Base-by-base conservation (phyloP, 2,113 vertebrate genomes). In the Loxodonta africana region DNA sequence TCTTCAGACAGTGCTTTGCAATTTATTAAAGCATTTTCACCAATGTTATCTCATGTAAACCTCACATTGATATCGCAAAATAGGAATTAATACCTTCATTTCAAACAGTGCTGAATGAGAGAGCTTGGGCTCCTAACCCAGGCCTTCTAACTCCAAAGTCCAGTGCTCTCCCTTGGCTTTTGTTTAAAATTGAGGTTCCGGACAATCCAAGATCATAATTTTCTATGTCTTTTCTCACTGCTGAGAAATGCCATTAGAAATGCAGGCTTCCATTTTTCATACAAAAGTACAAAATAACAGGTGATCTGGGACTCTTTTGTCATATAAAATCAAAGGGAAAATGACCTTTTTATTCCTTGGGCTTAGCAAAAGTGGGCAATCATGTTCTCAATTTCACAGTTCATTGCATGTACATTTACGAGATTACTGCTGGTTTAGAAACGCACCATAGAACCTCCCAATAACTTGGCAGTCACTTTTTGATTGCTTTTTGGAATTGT, bases 371-470 rank as follows among this genome's bases (percentile, higher is more conserved):
- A 33, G 60, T 57, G 96, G 91, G n/a, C 90, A 91, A 80, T 83
- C 90, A 4, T 96, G 87, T 92, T 93, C 95, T 95, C 96, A 97
- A 96, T 98, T 96, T 97, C 97, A 96, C 92, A 92, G 97, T 90
- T 97, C 96, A 71, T 88, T 41, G 84, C 81, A 0, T 0, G 41
- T 78, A 41, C 90, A 48, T 92, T 94, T 90, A 96, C 97, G 92
- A 95, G 95, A 97, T 94, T 95, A 92, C 93, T 3, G 5, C 84
- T 74, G 81, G 77, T 76, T 96, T 95, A 95, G 87, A 85, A 95
- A 82, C 0, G 33, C 78, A 71, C 88, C 26, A 1, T 25, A 60
- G 85, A 97, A 33, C 83, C 87, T 93, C 81, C 95, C 95, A 63
- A 69, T 88, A 88, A 87, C 84, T 88, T 96, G 93, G 95, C 95